Evolutionary conservation across 2,888 invertebrate species (phyloP).

Genomic region (Drosophila nr. fundita): DNA sequence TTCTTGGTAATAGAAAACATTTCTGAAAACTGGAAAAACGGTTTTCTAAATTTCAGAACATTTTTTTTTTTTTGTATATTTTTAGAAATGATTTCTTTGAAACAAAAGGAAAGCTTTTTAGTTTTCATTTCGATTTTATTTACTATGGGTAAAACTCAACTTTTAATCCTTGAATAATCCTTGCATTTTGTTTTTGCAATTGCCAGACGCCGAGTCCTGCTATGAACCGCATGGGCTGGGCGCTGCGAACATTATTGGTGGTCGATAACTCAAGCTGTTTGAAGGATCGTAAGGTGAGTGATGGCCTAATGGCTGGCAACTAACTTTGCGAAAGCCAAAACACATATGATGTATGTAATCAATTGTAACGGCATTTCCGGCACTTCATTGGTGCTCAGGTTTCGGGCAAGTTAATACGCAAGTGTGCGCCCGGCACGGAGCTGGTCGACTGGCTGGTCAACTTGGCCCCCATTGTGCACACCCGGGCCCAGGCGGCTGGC

Average conservation of each 20-base stretch:
- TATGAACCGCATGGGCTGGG: conserved; percentile 89
- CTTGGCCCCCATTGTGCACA: conserved; percentile 88
- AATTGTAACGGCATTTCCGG: conserved; percentile 6
- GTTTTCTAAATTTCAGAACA: background rate
- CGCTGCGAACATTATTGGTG: conserved; percentile 89
- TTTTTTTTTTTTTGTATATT: background rate
- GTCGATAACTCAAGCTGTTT: conserved; percentile 88
- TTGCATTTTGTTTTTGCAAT: background rate
- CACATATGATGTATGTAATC: background rate
- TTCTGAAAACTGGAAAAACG: background rate
- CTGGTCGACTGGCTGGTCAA: conserved; percentile 92
- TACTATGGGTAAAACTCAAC: background rate
- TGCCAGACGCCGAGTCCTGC: conserved; percentile 87
- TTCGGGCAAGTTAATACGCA: conserved; percentile 87
- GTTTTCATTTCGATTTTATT: background rate
- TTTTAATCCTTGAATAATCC: background rate
- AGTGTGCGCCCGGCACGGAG: conserved; percentile 91
- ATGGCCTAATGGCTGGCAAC: conserved; percentile 9
- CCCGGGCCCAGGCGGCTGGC: conserved; percentile 90
- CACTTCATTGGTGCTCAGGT: conserved; percentile 80
- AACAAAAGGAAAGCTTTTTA: background rate
- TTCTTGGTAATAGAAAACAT: background rate
- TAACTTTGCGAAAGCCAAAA: background rate
- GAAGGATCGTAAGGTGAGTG: conserved; percentile 87
- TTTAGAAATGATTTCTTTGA: background rate